Evolutionary conservation across 2,113 vertebrate species (phyloP).

Genomic region (Pantherophis guttatus): DNA sequence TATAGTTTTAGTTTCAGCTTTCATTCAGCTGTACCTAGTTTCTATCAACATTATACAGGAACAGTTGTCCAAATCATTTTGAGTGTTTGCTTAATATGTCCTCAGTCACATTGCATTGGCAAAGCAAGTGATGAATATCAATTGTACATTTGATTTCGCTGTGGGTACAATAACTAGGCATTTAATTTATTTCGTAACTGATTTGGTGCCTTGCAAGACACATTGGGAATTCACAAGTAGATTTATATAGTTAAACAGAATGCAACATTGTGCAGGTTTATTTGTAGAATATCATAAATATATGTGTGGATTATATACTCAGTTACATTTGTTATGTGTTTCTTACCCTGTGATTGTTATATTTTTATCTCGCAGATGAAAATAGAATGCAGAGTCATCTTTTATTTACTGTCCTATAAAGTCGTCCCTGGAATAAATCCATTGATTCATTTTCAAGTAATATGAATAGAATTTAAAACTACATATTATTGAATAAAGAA

Average conservation of each 20-base stretch:
- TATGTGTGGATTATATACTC: neutral
- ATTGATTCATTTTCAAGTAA: neutral
- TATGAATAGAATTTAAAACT: neutral
- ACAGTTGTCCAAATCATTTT: neutral
- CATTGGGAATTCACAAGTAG: rapidly evolving
- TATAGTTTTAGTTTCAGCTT: neutral
- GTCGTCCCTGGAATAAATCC: neutral
- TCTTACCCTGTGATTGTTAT: neutral
- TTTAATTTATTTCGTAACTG: neutral
- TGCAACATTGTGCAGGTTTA: neutral
- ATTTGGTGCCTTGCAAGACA: neutral
- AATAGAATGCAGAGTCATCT: neutral
- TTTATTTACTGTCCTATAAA: neutral
- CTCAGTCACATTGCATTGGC: neutral
- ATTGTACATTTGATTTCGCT: neutral
- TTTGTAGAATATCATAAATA: neutral
- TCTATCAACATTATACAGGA: neutral
- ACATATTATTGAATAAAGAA: neutral
- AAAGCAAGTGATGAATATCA: neutral
- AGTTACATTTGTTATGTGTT: neutral
- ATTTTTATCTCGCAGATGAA: neutral
- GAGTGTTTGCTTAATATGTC: neutral
- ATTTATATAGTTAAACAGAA: neutral
- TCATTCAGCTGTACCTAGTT: neutral
- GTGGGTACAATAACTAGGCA: constrained; percentile 7